Conservation (phyloP, 2,797 vertebrate genomes). For the Ambastaia sidthimunki region DNA sequence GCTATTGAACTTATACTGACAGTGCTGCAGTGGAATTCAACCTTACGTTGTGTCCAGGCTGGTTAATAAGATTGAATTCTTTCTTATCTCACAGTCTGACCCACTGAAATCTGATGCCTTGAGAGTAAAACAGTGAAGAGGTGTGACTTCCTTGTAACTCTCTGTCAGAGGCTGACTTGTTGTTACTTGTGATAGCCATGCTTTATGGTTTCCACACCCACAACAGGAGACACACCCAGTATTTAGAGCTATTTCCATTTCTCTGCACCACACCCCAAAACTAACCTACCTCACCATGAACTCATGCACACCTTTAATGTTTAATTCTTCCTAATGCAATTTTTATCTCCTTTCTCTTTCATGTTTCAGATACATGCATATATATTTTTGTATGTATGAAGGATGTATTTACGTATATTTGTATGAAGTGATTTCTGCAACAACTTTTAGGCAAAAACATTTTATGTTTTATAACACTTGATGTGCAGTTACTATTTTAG, state of each 20-base stretch:
- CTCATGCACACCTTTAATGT: not conserved
- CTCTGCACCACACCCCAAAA: constrained; percentile 53
- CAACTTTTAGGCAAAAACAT: too few species aligned
- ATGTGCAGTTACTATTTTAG: too few species aligned
- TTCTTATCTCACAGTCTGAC: constrained; percentile 63
- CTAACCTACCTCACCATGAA: not conserved
- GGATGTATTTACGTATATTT: too few species aligned
- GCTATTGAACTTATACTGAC: not conserved
- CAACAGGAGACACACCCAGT: constrained; percentile 63
- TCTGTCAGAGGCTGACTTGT: constrained; percentile 60
- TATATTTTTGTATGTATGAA: too few species aligned
- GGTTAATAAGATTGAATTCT: constrained; percentile 29
- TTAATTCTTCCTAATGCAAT: not conserved
- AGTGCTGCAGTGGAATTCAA: constrained; percentile 78
- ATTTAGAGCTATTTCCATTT: not conserved
- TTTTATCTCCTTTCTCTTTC: constrained; percentile 17
- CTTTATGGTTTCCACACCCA: constrained; percentile 54
- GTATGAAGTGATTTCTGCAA: too few species aligned
- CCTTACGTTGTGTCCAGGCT: constrained; percentile 40
- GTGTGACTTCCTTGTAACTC: constrained; percentile 54
- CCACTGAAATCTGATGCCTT: constrained; percentile 64
- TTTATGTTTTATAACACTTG: too few species aligned
- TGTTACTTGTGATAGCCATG: constrained; percentile 52
- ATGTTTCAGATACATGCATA: too few species aligned
- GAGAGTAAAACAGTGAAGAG: constrained; percentile 31